phyloP scores from a whole-genome alignment of 1,140 invertebrate genomes.

The Sitobion miscanthi region DNA sequence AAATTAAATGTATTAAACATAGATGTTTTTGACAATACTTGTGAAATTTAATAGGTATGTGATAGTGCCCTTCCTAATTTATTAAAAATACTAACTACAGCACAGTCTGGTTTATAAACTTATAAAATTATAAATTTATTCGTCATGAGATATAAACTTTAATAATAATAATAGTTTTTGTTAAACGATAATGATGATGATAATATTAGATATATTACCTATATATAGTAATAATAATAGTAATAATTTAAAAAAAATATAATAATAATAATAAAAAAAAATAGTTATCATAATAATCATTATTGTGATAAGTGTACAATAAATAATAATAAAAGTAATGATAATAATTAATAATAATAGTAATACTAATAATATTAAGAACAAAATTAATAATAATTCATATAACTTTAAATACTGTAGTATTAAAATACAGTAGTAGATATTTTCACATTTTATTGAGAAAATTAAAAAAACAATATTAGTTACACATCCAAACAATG shows the following conservation, averaged over 20 bases:
- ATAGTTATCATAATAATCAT: not conserved
- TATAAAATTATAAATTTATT: not conserved
- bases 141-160: not conserved
- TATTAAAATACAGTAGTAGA: not conserved
- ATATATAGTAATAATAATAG: not conserved
- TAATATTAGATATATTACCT: not conserved
- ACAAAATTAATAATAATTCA: not conserved
- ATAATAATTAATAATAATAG: constrained; percentile 9
- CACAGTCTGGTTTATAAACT: not conserved
- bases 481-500: not conserved
- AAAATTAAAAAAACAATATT: constrained; percentile 27
- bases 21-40: not conserved
- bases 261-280: not conserved
- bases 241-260: not conserved
- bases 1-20: not conserved
- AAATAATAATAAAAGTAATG: not conserved
- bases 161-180: not conserved
- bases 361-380: constrained; percentile 18
- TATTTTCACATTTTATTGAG: not conserved
- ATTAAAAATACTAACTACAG: not conserved
- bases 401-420: constrained; percentile 5
- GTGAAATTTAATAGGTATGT: not conserved
- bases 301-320: not conserved
- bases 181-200: not conserved
- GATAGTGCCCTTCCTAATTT: not conserved